These are phyloP conservation scores for Theretra japonica DNA, from an alignment of 2,888 invertebrate species.

Conservation along the genomic window DNA sequence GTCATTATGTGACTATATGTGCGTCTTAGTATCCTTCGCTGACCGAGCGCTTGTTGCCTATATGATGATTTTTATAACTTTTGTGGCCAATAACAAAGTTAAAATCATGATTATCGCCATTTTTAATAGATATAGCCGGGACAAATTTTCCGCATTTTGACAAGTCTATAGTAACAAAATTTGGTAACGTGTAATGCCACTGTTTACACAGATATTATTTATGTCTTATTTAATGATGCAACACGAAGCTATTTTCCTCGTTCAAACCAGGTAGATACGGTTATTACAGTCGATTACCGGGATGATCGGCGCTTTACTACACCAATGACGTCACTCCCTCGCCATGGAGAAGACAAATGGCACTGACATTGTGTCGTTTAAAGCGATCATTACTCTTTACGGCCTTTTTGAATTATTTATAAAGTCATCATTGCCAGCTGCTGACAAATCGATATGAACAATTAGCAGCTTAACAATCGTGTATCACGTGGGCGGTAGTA, in stretches of 20 bases:
- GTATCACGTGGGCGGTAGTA: background rate
- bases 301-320: background rate
- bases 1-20: too few species aligned
- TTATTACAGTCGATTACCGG: slow-evolving; percentile 1
- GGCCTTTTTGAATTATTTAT: slow-evolving; percentile 2
- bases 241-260: background rate
- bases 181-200: background rate
- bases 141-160: too few species aligned
- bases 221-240: background rate
- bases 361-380: slow-evolving; percentile 59
- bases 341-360: slow-evolving; percentile 48
- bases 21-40: too few species aligned
- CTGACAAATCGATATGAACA: background rate
- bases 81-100: too few species aligned
- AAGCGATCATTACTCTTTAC: slow-evolving; percentile 51
- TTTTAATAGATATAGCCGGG: too few species aligned
- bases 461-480: background rate
- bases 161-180: background rate
- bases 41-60: too few species aligned
- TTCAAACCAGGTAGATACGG: background rate
- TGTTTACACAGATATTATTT: background rate
- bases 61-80: too few species aligned
- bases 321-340: slow-evolving; percentile 47
- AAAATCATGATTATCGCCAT: too few species aligned
- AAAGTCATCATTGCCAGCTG: background rate